Conservation (phyloP, 53 echinoderm and acorn worm genomes). For the Patiria pectinifera region DNA sequence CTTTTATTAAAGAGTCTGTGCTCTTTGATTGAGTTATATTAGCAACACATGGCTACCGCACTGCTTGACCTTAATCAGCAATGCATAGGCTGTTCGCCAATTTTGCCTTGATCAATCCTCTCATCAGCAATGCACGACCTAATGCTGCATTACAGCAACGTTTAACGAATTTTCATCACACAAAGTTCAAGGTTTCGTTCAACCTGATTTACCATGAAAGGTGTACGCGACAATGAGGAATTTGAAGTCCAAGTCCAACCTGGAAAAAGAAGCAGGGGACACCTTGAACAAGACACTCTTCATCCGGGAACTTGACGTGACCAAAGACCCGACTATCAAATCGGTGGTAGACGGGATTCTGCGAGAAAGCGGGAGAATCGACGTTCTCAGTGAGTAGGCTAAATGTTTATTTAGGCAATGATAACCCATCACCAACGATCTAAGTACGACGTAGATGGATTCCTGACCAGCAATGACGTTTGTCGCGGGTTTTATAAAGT, state of each 20-base stretch:
- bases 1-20: too few relatives aligned
- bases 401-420: too few relatives aligned
- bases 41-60: too few relatives aligned
- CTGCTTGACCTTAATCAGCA: too few relatives aligned
- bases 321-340: constrained; percentile 33
- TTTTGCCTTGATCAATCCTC: too few relatives aligned
- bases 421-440: too few relatives aligned
- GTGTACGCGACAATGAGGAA: constrained; percentile 65
- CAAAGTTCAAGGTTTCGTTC: background rate
- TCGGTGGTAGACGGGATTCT: constrained; percentile 47
- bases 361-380: constrained; percentile 46
- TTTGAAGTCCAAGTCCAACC: background rate
- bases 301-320: constrained; percentile 62
- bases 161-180: background rate
- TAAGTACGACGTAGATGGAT: too few relatives aligned
- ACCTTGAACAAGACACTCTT: constrained; percentile 55
- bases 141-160: too few relatives aligned
- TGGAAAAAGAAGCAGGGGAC: constrained; percentile 47
- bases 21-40: too few relatives aligned
- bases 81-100: too few relatives aligned
- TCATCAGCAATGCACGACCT: too few relatives aligned
- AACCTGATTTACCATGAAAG: background rate
- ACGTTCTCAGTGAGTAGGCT: constrained; percentile 16
- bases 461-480: background rate
- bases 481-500: too few relatives aligned